Evolutionary conservation across 2,797 vertebrate genomes (phyloP), one percentile per base, ranked within the genome.

Genomic region (Neosilurus mollespiculum): DNA sequence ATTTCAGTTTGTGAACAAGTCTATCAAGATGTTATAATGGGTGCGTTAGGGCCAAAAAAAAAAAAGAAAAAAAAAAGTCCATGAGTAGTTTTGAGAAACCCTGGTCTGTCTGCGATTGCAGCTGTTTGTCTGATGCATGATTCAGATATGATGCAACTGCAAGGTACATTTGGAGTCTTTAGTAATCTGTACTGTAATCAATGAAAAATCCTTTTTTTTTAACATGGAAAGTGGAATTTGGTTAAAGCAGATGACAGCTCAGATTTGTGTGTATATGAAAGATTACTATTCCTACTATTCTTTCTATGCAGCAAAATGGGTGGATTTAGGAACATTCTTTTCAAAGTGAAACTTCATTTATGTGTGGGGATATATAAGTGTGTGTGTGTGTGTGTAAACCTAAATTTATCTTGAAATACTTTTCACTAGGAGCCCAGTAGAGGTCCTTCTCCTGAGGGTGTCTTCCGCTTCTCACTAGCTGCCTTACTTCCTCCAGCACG

Each of bases 401-500:
- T n/a, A 26, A 54, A n/a, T 61, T n/a, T 9, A 62, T 5, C 8
- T 5, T 9, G 34, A 3, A 3, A 1, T 8, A 51, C n/a, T 59
- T 76, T 76, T n/a, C 54, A 22, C 30, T 24, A 51, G 9, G 4
- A 18, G 0, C 3, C 79, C 79, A 81, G 26, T 43, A 81, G 79
- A 69, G 65, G 79, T 70, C 79, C 59, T 51, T 78, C 37, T 78
- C 15, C 11, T 65, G 14, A 78, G 61, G 5, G 16, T 26, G 34
- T 66, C 49, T 54, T 43, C 34, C 30, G 24, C 26, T 4, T 24
- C 8, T 53, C 73, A 54, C 67, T 58, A 24, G 58, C 67, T 81
- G 59, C 72, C 81, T 51, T 43, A 54, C 71, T 76, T 65, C 75
- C 78, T 69, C 0, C 65, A 69, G 77, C 86, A 85, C 81, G 84